These are phyloP conservation scores for Hylaeus anthracinus DNA, from an alignment of 1,140 invertebrate genomes.

Conservation along the genomic window DNA sequence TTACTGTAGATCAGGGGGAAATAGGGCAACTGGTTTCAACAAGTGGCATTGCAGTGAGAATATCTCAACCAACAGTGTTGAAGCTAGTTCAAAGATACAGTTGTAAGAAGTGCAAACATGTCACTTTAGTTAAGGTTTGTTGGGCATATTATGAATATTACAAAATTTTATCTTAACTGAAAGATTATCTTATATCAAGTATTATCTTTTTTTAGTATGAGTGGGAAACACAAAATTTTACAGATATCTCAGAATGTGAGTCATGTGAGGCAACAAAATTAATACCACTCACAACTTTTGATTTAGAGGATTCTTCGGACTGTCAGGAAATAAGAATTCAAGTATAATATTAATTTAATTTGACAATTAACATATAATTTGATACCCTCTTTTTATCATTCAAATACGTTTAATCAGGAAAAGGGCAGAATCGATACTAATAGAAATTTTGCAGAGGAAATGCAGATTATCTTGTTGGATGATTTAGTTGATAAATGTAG, in stretches of 20 bases:
- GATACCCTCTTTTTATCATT: constrained; percentile 10
- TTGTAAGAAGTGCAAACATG: constrained; percentile 90
- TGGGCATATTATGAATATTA: constrained; percentile 80
- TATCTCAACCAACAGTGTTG: constrained; percentile 88
- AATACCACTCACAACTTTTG: constrained; percentile 80
- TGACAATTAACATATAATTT: constrained; percentile 1
- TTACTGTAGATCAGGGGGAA: constrained; percentile 72
- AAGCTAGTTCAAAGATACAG: constrained; percentile 88
- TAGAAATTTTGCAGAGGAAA: constrained; percentile 57
- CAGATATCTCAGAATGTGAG: constrained; percentile 69
- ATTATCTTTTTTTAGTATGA: constrained; percentile 67
- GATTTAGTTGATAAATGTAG: constrained; percentile 94
- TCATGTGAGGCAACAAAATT: constrained; percentile 68
- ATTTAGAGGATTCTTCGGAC: constrained; percentile 88
- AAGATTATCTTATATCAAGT: not conserved
- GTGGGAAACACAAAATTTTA: constrained; percentile 75
- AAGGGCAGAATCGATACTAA: constrained; percentile 63
- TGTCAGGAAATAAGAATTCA: constrained; percentile 96
- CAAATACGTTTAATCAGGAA: constrained; percentile 64
- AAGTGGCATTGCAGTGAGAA: constrained; percentile 88
- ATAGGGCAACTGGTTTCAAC: constrained; percentile 81
- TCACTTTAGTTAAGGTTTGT: constrained; percentile 85
- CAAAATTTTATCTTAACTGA: not conserved
- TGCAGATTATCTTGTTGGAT: constrained; percentile 87
- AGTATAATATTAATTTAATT: constrained; percentile 74